These are phyloP conservation scores for Keiferia lycopersicella DNA, from an alignment of 2,888 invertebrate genomes.

Conservation along the genomic window DNA sequence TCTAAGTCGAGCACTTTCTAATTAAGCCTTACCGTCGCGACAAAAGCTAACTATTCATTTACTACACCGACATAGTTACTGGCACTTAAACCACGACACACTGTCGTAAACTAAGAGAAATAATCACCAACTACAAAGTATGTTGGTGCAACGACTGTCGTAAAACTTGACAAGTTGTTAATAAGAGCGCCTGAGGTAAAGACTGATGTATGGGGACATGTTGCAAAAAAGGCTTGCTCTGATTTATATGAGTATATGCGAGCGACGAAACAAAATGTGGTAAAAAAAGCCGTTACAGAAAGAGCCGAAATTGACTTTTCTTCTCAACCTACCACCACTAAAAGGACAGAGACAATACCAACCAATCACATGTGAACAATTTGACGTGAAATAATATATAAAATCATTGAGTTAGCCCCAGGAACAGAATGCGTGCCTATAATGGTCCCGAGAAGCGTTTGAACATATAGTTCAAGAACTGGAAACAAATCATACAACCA, in stretches of 20 bases:
- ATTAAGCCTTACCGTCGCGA: conserved; percentile 25
- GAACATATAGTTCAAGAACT: not conserved
- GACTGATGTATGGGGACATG: conserved; percentile 15
- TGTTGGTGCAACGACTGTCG: conserved; percentile 26
- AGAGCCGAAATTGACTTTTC: too few species aligned
- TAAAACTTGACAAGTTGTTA: conserved; percentile 24
- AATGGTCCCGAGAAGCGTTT: not conserved
- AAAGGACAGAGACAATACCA: too few species aligned
- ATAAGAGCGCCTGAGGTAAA: conserved; percentile 16
- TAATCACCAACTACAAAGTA: conserved; percentile 40
- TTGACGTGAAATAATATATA: too few species aligned
- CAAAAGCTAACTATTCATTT: conserved; percentile 24
- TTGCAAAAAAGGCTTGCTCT: conserved; percentile 6
- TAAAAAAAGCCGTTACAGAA: too few species aligned
- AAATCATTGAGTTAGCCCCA: too few species aligned
- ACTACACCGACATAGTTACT: conserved; percentile 33
- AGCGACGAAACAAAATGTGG: not conserved
- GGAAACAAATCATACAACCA: not conserved
- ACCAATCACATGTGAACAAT: too few species aligned
- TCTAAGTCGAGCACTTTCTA: conserved; percentile 18
- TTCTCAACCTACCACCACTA: too few species aligned
- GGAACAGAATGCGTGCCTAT: not conserved
- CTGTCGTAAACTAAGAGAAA: conserved; percentile 39
- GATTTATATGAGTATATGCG: not conserved
- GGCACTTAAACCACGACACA: conserved; percentile 25